Evolutionary conservation across 2,113 vertebrate species (phyloP).

Genomic region (Petromus typicus): DNA sequence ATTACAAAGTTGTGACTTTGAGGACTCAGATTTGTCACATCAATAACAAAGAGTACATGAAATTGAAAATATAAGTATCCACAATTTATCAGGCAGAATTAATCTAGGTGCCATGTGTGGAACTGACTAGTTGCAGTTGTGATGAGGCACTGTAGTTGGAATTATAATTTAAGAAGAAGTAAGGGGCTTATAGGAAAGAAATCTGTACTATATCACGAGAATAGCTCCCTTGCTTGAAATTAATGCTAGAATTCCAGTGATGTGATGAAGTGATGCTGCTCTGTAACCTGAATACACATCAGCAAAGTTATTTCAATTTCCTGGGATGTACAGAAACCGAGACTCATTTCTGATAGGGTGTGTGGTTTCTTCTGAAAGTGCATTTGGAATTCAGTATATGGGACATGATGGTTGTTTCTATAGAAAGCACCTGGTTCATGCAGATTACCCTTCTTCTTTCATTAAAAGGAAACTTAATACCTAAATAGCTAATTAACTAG

Average conservation of each 20-base stretch:
- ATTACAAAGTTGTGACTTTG: background rate
- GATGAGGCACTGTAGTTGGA: background rate
- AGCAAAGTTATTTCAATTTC: background rate
- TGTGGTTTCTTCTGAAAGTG: background rate
- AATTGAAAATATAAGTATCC: background rate
- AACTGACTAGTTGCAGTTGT: background rate
- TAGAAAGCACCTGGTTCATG: background rate
- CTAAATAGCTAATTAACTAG: background rate
- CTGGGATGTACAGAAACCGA: background rate
- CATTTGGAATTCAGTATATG: background rate
- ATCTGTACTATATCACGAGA: background rate
- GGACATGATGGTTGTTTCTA: background rate
- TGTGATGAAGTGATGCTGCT: background rate
- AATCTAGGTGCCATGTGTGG: background rate
- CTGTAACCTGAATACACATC: background rate
- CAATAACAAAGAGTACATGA: background rate
- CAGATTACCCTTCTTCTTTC: background rate
- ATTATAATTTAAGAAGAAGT: background rate
- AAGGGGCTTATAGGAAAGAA: background rate
- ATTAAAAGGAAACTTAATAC: background rate
- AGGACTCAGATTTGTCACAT: background rate
- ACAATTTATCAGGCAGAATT: background rate
- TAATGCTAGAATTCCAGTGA: background rate
- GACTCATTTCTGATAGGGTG: background rate
- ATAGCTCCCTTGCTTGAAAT: background rate